A percentile compares a stretch with the other conserved stretches of the same genome.
These are phyloP conservation scores for Triops longicaudatus DNA, from an alignment of 1,140 invertebrate species.

Conservation along the genomic window DNA sequence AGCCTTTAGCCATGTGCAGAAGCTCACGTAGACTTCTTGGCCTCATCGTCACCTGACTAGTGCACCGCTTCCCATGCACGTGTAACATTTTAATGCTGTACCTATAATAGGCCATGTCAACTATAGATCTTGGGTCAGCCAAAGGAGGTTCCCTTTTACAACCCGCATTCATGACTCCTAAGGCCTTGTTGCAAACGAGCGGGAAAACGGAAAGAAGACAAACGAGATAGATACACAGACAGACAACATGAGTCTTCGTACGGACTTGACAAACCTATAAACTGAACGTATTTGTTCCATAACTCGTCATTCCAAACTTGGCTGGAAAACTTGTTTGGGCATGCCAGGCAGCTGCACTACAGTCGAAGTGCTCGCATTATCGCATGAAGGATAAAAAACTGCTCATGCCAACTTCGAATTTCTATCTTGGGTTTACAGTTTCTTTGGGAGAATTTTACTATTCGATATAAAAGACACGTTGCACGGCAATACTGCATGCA, in stretches of 20 bases:
- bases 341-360: too few relatives aligned
- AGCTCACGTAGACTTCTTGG: conserved; percentile 5
- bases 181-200: not conserved
- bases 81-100: not conserved
- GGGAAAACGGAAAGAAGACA: not conserved
- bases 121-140: too few relatives aligned
- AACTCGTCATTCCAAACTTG: too few relatives aligned
- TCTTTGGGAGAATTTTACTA: too few relatives aligned
- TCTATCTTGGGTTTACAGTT: too few relatives aligned
- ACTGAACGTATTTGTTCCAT: not conserved
- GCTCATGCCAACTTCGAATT: too few relatives aligned
- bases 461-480: too few relatives aligned
- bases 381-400: too few relatives aligned
- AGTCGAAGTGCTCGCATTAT: too few relatives aligned
- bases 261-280: not conserved
- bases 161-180: too few relatives aligned
- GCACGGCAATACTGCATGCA: not conserved
- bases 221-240: not conserved
- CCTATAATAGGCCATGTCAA: not conserved
- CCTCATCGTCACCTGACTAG: not conserved
- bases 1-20: not conserved
- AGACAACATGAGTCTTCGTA: not conserved
- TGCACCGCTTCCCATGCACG: not conserved
- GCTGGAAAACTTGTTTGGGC: too few relatives aligned
- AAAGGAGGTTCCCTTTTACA: too few relatives aligned